Percentiles rank a stretch among this genome's conserved stretches.
These are phyloP conservation scores for Dysidea cf. avara DNA, from an alignment of 37 sponge, comb jelly and placozoan genomes.

Conservation along the genomic window DNA sequence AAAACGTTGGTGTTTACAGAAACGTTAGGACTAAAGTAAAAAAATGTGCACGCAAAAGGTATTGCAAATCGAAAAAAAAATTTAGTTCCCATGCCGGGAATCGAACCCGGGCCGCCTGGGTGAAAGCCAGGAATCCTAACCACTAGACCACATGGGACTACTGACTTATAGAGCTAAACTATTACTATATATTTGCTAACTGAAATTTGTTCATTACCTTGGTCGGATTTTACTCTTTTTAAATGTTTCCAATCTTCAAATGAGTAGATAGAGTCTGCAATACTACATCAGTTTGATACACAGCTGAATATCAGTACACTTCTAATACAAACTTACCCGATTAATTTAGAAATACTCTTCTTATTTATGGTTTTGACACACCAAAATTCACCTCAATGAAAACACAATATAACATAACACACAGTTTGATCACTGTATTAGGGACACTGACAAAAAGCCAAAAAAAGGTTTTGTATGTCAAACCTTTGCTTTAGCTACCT, in stretches of 20 bases:
- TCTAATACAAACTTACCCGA: background rate
- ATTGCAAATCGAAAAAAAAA: background rate
- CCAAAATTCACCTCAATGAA: background rate
- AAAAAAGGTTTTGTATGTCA: no score
- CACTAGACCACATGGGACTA: slow-evolving; percentile 82
- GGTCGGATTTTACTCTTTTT: background rate
- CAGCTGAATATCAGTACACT: background rate
- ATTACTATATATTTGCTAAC: background rate
- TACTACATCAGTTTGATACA: no score
- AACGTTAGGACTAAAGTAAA: no score
- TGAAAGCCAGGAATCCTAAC: slow-evolving; percentile 90
- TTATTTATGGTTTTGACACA: slow-evolving; percentile 5
- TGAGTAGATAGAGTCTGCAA: background rate
- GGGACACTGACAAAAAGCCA: no score
- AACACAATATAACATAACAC: background rate
- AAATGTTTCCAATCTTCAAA: background rate
- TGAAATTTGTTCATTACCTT: no score
- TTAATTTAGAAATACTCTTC: background rate
- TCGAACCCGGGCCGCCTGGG: slow-evolving; percentile 90
- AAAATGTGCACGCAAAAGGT: background rate
- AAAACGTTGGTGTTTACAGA: no score
- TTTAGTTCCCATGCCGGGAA: slow-evolving; percentile 44
- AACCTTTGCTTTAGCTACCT: no score
- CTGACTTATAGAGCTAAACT: background rate
- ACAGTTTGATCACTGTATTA: background rate